Evolutionary conservation across 2,888 invertebrate species (phyloP).

Genomic region (Chironomus riparius): DNA sequence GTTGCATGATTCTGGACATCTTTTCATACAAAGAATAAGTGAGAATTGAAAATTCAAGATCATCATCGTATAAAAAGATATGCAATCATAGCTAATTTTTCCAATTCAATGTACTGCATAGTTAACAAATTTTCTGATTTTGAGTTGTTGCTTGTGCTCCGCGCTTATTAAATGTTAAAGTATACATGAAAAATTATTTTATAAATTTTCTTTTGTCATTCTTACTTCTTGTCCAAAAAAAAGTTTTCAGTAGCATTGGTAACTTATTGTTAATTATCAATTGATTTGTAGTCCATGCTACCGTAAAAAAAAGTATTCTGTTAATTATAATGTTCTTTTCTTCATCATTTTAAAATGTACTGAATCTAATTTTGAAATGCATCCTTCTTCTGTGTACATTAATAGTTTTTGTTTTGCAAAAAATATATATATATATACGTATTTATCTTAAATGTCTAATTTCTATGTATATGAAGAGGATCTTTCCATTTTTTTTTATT

Average conservation of each 20-base stretch:
- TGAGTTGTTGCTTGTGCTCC: neutral
- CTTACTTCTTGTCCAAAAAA: too few relatives aligned
- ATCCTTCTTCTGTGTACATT: too few relatives aligned
- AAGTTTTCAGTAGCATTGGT: neutral
- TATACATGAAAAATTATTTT: neutral
- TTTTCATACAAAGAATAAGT: too few relatives aligned
- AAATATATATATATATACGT: neutral
- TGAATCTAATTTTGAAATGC: too few relatives aligned
- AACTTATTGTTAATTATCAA: neutral
- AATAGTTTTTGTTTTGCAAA: neutral
- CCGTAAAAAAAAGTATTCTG: too few relatives aligned
- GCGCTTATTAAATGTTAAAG: neutral
- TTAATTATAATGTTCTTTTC: too few relatives aligned
- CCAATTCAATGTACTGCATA: neutral
- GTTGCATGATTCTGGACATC: too few relatives aligned
- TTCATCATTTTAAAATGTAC: too few relatives aligned
- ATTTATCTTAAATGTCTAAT: neutral
- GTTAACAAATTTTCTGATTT: neutral
- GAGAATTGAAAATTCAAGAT: too few relatives aligned
- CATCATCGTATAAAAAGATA: too few relatives aligned
- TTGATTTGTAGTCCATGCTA: too few relatives aligned
- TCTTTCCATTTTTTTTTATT: neutral
- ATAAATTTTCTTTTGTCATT: neutral
- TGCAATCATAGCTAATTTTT: too few relatives aligned
- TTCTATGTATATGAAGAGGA: neutral